These are phyloP conservation scores for Alligator mississippiensis DNA, from an alignment of 2,113 vertebrate genomes.

Conservation along the genomic window DNA sequence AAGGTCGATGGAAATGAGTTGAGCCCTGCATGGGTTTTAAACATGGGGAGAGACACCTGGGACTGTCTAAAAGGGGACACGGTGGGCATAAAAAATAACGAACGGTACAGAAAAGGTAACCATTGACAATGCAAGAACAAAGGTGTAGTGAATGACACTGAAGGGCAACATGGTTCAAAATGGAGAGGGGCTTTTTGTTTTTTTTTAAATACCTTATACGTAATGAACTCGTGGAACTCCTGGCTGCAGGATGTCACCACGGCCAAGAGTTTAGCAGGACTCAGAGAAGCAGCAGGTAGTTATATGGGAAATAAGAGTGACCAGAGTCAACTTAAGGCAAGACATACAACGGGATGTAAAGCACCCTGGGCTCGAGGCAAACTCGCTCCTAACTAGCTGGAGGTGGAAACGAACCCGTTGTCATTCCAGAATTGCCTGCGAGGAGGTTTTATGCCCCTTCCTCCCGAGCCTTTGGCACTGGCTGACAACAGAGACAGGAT, in stretches of 20 bases:
- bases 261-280: neutral
- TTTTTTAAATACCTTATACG: neutral
- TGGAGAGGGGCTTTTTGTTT: neutral
- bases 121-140: neutral
- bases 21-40: neutral
- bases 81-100: no score
- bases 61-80: rapidly evolving
- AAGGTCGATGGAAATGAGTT: neutral
- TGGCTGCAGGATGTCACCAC: neutral
- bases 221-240: neutral
- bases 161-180: neutral
- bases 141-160: neutral
- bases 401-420: neutral
- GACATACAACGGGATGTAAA: neutral
- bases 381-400: neutral
- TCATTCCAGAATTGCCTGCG: neutral
- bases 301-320: neutral
- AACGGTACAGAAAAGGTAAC: neutral
- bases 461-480: neutral
- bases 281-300: neutral
- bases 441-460: neutral
- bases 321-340: neutral
- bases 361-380: neutral
- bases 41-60: neutral
- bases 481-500: neutral